Base-by-base conservation (phyloP, 2,888 invertebrate species). In the Subacronicta megacephala region DNA sequence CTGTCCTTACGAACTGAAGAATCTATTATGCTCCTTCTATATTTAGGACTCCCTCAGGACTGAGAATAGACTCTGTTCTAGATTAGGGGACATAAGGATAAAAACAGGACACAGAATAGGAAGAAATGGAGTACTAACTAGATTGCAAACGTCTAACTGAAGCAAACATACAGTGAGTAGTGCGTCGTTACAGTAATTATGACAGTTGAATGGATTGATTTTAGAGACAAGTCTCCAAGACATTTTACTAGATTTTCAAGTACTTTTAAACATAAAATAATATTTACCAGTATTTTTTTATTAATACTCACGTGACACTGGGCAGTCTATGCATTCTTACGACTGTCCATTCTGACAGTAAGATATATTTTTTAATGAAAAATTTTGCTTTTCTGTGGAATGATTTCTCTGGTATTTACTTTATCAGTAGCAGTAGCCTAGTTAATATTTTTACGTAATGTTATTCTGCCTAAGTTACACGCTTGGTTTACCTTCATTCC, bases 1-100 rank as follows among this genome's bases (percentile, higher is more conserved):
- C 55, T 43, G 65, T 65, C 74, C 64, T 57, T 6, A n/a, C 50
- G 75, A 75, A 69, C 63, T 51, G 67, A 67, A 13, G 61, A 68
- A 67, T 72, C 67, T 70, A 71, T 76, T 65, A 72, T 69, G 38
- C 53, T 47, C 53, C 58, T 58, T 49, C 42, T 54, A 54, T 49
- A 56, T 62, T 57, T 37, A 49, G 55, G 40, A 13, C 10, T 26
- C 26, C 10, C 26, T 26, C 10, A 10, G 26, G 26, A 26, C 26
- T 26, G 2, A n/a, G 43, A 35, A 38, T 29, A 23, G 38, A 18
- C 10, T 35, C n/a, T 12, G 42, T 13, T 6, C 12, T 38, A 15
- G 38, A 23, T 9, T 16, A 15, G 37, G 20, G 6, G 17, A 26
- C 26, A 33, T 35, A 33, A 31, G 29, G 31, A 64, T 56, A 45